phyloP scores from a whole-genome alignment of 2,113 vertebrate genomes.

The Myrmecophaga tridactyla region DNA sequence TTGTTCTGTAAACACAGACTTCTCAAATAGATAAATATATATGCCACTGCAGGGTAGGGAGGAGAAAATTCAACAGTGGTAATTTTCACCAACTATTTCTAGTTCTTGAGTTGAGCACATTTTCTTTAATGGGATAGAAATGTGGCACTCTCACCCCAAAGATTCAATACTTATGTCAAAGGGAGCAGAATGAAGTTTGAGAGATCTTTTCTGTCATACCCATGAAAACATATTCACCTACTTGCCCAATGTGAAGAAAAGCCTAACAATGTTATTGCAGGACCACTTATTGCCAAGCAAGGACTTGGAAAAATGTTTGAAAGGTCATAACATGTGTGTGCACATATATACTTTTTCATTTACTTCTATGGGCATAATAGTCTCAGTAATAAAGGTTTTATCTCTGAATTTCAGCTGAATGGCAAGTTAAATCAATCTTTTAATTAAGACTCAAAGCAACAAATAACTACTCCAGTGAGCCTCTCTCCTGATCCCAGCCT shows the following conservation, averaged over 20 bases:
- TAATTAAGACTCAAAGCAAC: not conserved
- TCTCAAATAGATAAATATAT: no score
- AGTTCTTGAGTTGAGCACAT: not conserved
- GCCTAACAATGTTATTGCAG: not conserved
- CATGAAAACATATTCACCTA: not conserved
- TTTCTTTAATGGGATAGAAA: not conserved
- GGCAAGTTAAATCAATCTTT: not conserved
- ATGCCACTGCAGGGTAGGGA: not conserved
- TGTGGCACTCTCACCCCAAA: not conserved
- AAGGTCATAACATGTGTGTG: not conserved
- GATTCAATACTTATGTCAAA: not conserved
- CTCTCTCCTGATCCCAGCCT: not conserved
- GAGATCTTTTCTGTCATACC: not conserved
- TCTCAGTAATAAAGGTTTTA: not conserved
- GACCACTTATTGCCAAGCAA: not conserved
- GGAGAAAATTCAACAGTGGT: not conserved
- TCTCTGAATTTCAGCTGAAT: slow-evolving; percentile 3
- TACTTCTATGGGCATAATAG: not conserved
- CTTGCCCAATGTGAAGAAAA: not conserved
- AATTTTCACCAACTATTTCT: not conserved
- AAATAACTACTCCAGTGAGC: not conserved
- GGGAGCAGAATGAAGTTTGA: not conserved
- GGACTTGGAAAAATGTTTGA: not conserved
- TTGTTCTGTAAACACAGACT: no score
- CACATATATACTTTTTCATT: not conserved